These are phyloP conservation scores for Irena cyanogastra DNA, from an alignment of 2,113 vertebrate species.

Conservation along the genomic window DNA sequence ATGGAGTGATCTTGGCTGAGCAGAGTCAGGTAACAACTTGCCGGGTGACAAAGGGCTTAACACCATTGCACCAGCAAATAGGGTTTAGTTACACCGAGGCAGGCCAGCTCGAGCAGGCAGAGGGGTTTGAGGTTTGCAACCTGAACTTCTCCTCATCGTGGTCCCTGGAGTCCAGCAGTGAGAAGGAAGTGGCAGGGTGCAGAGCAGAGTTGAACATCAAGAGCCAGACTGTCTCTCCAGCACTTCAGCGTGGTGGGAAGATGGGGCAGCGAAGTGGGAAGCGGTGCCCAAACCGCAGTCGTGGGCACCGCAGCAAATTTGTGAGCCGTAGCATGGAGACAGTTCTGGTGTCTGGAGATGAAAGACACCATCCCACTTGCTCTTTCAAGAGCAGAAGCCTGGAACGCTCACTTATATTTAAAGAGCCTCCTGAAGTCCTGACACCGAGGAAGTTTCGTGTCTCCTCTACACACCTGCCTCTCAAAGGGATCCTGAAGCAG, in stretches of 20 bases:
- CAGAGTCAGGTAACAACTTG: slow-evolving; percentile 77
- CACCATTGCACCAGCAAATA: slow-evolving; percentile 41
- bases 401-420: slow-evolving; percentile 73
- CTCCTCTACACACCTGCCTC: slow-evolving; percentile 39
- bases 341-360: slow-evolving; percentile 47
- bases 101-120: slow-evolving; percentile 48
- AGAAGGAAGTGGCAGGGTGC: slow-evolving; percentile 63
- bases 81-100: slow-evolving; percentile 58
- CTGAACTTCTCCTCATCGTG: slow-evolving; percentile 55
- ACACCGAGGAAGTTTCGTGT: slow-evolving; percentile 43
- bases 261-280: slow-evolving; percentile 39
- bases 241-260: neutral
- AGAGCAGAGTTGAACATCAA: slow-evolving; percentile 21
- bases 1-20: slow-evolving; percentile 70
- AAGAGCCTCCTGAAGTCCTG: slow-evolving; percentile 74
- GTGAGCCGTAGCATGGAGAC: slow-evolving; percentile 67
- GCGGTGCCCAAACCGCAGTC: neutral
- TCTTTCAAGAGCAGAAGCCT: slow-evolving; percentile 67
- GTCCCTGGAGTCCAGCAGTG: slow-evolving; percentile 71
- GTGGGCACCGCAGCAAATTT: slow-evolving; percentile 14
- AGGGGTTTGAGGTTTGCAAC: slow-evolving; percentile 54
- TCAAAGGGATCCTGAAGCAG: slow-evolving; percentile 83
- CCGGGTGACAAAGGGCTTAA: slow-evolving; percentile 47
- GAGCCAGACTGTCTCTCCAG: slow-evolving; percentile 8
- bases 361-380: neutral